Evolutionary conservation across 2,888 invertebrate species (phyloP), one percentile per base, ranked within the genome.

Genomic region (Macrophya alboannulata): DNA sequence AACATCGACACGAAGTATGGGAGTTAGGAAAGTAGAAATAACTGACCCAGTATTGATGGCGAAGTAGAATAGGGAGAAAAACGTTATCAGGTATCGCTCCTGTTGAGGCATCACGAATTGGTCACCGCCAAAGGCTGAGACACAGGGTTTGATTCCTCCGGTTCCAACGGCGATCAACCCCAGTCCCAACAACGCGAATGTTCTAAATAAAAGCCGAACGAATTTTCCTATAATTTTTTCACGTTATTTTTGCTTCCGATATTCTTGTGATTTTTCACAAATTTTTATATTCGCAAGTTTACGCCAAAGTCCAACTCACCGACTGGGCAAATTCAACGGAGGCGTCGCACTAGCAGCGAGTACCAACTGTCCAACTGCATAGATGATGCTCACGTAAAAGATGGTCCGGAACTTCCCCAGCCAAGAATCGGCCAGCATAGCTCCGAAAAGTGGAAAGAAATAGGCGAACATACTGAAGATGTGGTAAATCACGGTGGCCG

Each of bases 141-240:
- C 99, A 91, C 99, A 99, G 0, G 99, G 99, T 92, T 99, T 99
- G 89, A 99, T 99, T 1, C 99, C 99, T 1, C 99, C 99, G 0
- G 98, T 98, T 0, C 98, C 99, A 17, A 98, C 90, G 0, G 98
- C 98, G 89, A 99, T 98, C 43, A 97, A 93, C 0, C 96, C 89
- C 21, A 97, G 94, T 0, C 97, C 97, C 37, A 96, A 3, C 43
- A 97, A 94, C n/a, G 96, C 96, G 77, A 96, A 95, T 89, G 94
- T 93, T 89, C 96, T 97, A 94, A 59, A 92, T 9, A 8, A 21
- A 17, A 76, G n/a, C 6, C n/a, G n/a, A 17, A n/a, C 2, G 55
- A 55, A 55, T n/a, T 55, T 81, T 72, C 4, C 37, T n/a, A 59
- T 59, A 37, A 37, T 1, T 59, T 4, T 31, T 76, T 10, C 21